Evolutionary conservation across 92 coral and sea anemone genomes (phyloP), one percentile per base, ranked within the genome.

Genomic region (Phenganax subtilis): DNA sequence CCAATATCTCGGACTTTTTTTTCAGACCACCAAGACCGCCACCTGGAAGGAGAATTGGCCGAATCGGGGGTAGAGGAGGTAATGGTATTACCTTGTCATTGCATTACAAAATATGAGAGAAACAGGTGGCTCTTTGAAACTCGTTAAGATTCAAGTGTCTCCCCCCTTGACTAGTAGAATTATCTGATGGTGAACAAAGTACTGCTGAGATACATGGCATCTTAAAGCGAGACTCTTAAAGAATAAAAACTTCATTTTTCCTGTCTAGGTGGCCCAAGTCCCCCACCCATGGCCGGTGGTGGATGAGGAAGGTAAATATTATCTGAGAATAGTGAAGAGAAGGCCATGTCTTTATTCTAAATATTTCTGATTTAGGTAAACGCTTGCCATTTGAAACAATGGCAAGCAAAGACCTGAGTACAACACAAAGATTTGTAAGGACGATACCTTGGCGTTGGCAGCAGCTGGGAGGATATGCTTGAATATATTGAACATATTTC

Each of bases 291-390:
- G 92, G 57, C 83, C 10, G 98, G 97, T 25, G 97, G 97, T 27
- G 98, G 98, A 92, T 94, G 98, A 94, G 98, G 98, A 94, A 90
- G 98, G 98, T 93, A 72, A 55, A 7, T 15, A 51, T 2, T 51
- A 51, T 17, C 30, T 16, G 55, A 54, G 12, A 72, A 72, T 7
- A 10, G 55, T 16, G 55, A 10, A 14, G 17, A 6, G 55, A 44
- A 31, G n/a, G 54, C 62, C 3, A 27, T 58, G 29, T 15, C 20
- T 77, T 54, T 77, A 12, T 62, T 53, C 37, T 16, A 3, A 15
- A 8, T 54, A 75, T 54, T 75, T 16, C 51, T 60, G 54, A 9
- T 80, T 31, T 57, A 93, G 97, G 97, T 93, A 93, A 88, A 91
- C 47, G 97, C 97, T 93, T 93, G 93, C 86, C 60, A 69, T 56